Conservation (phyloP, 2,888 invertebrate genomes). For the Macrosiphum euphorbiae region DNA sequence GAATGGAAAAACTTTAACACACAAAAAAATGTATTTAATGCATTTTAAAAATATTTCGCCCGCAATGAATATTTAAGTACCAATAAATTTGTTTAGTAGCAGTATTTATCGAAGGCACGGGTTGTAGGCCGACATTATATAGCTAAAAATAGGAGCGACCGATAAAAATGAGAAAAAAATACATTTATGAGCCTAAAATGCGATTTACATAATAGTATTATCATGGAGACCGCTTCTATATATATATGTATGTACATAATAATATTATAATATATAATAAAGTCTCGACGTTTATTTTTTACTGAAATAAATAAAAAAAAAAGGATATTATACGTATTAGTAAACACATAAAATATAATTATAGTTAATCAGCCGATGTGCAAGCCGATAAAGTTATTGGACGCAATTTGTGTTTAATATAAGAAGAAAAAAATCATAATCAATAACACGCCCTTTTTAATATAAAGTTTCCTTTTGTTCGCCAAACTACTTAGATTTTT, state of each 20-base stretch:
- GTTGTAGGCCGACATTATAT: neutral
- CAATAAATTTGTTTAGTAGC: neutral
- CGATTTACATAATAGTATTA: conserved; percentile 21
- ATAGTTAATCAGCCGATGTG: neutral
- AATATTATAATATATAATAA: neutral
- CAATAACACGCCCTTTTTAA: conserved; percentile 30
- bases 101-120: neutral
- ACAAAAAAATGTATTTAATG: neutral
- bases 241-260: neutral
- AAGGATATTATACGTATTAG: neutral
- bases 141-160: neutral
- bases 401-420: neutral
- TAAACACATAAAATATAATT: neutral
- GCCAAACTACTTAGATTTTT: neutral
- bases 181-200: neutral
- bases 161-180: neutral
- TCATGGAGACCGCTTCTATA: neutral
- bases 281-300: neutral
- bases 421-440: conserved; percentile 30
- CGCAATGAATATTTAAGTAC: conserved; percentile 4
- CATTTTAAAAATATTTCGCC: neutral
- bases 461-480: conserved; percentile 43
- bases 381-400: neutral
- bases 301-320: neutral
- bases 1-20: neutral